Evolutionary conservation across 2,113 vertebrate genomes (phyloP), one percentile per base, ranked within the genome.

Genomic region (Pterocles gutturalis): DNA sequence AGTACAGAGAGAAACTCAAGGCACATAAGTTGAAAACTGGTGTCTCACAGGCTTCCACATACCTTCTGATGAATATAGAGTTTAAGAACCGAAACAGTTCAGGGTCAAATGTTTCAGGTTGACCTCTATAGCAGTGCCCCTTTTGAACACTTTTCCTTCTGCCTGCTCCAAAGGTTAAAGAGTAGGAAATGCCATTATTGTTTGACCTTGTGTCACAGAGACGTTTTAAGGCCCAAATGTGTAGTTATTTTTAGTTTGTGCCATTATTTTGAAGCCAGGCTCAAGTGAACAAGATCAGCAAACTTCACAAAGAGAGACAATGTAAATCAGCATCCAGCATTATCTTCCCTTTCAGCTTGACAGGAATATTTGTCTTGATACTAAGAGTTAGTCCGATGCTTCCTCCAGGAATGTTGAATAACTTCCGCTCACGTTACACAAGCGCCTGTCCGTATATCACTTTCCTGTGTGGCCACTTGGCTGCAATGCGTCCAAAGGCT

Each of bases 111-210:
- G 97, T 93, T 98, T 97, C 97, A 97, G 95, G 70, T 41, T 98
- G 95, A 97, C 96, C 96, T 86, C 95, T 88, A 87, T 2, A 95
- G 97, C 96, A 96, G 82, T 97, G 93, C 84, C 77, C 92, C 91
- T 93, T 97, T 97, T 97, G 97, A 98, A 97, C 96, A 94, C 90
- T 97, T 97, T 98, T 98, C 98, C 98, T 98, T 97, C 98, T 98
- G 96, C 91, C 90, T 82, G 79, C 85, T 67, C 53, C 96, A 95
- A 87, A 96, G 97, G 97, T 98, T 94, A 94, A 45, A 96, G 97
- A 98, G 97, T 97, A 98, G 98, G 98, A 98, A 98, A 95, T 97
- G 93, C 98, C 97, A 98, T 97, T 97, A 97, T 86, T 95, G 91
- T 87, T 77, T 97, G 94, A 95, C 97, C 94, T 91, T 46, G 82